Base-by-base conservation (phyloP, 2,888 invertebrate species). In the Papilio protenor region DNA sequence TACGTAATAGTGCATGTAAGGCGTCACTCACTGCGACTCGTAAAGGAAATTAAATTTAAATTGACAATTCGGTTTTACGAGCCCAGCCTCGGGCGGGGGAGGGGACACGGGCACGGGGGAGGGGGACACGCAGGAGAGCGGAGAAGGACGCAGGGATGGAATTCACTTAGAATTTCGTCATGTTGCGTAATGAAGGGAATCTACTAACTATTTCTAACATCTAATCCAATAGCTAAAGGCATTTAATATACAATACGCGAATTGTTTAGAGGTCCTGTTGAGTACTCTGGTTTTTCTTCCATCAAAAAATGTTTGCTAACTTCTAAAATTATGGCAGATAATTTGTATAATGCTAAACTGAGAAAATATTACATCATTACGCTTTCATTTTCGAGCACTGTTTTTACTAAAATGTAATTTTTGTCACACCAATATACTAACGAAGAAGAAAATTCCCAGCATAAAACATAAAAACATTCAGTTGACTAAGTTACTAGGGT, bases 11-110 rank as follows among this genome's bases (percentile, higher is more conserved):
- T 89, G 90, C 85, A 88, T 87, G 85, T 86, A 88, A 84, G 85
- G 84, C 87, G 86, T 88, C 86, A 85, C 87, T 85, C 84, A 85
- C 73, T 82, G 81, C 84, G 83, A 83, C 82, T 87, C 88, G 89
- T 92, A 92, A 92, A 92, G 90, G 89, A 90, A 91, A 93, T 93
- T 92, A 92, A 92, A 93, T 93, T 91, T 91, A 92, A 92, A 93
- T 92, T 92, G 92, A 86, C 92, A 92, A 92, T 91, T 92, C 90
- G 87, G 88, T 88, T 92, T 92, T 92, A 93, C 91, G 92, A 92
- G 84, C 87, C 81, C 82, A 80, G 84, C 81, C 45, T 18, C 45
- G 83, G 82, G 80, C 80, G 79, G 71, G 77, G 69, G 61, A 59
- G n/a, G 72, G 72, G 70, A 40, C 40, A 40, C 40, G 5, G 8